These are phyloP conservation scores for Drosophila sturtevanti DNA, from an alignment of 1,140 invertebrate species.

Conservation along the genomic window DNA sequence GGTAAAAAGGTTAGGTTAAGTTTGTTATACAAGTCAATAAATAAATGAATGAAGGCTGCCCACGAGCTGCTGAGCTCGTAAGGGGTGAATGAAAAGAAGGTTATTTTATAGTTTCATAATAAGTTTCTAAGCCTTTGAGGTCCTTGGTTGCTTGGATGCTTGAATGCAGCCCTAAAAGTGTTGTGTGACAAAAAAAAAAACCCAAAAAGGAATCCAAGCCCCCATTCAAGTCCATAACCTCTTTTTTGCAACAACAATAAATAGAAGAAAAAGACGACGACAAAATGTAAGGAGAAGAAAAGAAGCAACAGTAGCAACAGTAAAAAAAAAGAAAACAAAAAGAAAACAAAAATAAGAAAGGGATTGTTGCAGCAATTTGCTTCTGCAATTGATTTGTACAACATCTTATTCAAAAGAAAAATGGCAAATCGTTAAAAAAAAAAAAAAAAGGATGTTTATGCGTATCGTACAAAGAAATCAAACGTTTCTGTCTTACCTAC, in stretches of 20 bases:
- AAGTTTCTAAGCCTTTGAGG: neutral
- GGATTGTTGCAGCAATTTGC: constrained; percentile 2
- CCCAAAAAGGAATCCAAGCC: neutral
- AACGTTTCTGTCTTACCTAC: neutral
- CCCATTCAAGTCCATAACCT: neutral
- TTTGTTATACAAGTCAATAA: constrained; percentile 17
- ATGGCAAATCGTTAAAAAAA: neutral
- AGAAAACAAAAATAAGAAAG: neutral
- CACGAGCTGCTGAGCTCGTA: no score
- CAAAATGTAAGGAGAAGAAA: no score
- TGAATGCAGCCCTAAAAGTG: neutral
- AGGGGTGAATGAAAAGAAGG: no score
- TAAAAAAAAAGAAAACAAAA: neutral
- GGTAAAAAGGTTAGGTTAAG: constrained; percentile 6
- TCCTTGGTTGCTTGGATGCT: constrained; percentile 1
- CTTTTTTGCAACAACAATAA: neutral
- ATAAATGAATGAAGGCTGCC: neutral
- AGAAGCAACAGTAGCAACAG: neutral
- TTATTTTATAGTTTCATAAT: neutral
- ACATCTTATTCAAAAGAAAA: constrained; percentile 12
- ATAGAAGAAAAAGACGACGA: neutral
- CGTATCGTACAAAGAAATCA: neutral
- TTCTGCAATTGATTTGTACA: constrained; percentile 41
- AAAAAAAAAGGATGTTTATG: neutral
- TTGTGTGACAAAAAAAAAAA: constrained; percentile 1